Evolutionary conservation across 2,888 invertebrate genomes (phyloP).

Genomic region (Sphinx pinastri): DNA sequence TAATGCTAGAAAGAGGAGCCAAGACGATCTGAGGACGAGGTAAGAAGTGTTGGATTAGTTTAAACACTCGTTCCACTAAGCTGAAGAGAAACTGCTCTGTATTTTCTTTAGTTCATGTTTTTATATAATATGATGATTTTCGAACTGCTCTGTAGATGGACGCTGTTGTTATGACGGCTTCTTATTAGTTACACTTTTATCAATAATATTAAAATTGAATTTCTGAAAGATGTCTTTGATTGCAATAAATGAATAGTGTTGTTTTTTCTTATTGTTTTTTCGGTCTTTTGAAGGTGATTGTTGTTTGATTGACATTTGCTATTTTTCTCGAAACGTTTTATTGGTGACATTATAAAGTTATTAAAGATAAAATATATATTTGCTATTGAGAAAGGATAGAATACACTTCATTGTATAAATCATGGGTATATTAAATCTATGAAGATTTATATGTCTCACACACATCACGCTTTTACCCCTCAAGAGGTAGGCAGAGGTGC

Average conservation of each 20-base stretch:
- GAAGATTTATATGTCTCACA: too few relatives aligned
- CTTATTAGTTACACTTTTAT: not conserved
- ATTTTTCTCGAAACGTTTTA: not conserved
- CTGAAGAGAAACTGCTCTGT: not conserved
- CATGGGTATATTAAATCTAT: too few relatives aligned
- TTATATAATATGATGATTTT: not conserved
- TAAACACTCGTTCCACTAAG: not conserved
- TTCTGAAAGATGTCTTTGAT: not conserved
- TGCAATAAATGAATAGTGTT: not conserved
- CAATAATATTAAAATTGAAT: not conserved
- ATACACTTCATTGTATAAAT: too few relatives aligned
- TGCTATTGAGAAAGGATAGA: not conserved
- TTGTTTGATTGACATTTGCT: not conserved
- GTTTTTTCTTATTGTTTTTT: not conserved
- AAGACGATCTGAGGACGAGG: constrained; percentile 52
- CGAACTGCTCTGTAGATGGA: not conserved
- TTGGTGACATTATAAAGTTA: too few relatives aligned
- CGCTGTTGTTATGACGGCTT: not conserved
- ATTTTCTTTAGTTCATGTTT: not conserved
- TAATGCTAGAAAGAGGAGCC: constrained; percentile 46
- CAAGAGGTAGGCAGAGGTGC: too few relatives aligned
- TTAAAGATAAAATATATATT: not conserved
- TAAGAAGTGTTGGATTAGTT: constrained; percentile 39
- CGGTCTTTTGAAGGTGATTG: not conserved
- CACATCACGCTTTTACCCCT: too few relatives aligned